Conservation (phyloP, 2,113 vertebrate genomes). For the Xiphophorus couchianus region DNA sequence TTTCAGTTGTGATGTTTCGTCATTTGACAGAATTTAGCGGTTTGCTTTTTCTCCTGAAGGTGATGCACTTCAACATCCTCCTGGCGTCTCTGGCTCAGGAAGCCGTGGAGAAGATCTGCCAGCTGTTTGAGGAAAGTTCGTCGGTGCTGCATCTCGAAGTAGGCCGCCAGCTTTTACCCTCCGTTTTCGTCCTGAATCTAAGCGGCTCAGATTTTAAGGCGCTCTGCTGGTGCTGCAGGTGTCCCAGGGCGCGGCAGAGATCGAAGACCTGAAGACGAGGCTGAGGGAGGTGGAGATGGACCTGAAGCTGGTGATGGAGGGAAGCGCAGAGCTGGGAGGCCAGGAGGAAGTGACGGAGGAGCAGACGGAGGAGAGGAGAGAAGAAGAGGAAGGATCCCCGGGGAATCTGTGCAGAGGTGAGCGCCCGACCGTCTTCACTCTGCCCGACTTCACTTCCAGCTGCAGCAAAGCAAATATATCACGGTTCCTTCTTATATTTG, state of each 20-base stretch:
- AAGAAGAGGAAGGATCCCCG: conserved; percentile 17
- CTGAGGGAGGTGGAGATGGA: conserved; percentile 55
- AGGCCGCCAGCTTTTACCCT: accelerated
- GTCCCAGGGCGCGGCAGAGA: conserved; percentile 44
- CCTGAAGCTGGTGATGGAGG: conserved; percentile 57
- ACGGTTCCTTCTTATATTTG: too few relatives aligned
- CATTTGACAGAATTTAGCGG: background rate
- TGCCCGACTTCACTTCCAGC: too few relatives aligned
- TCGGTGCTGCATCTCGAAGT: conserved; percentile 63
- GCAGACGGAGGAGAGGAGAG: background rate
- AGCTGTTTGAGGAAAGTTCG: conserved; percentile 65
- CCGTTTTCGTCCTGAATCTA: too few relatives aligned
- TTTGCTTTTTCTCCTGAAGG: conserved; percentile 33
- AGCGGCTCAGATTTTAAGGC: background rate
- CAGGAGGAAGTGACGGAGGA: conserved; percentile 3
- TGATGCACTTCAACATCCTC: conserved; percentile 61
- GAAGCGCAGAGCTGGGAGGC: background rate
- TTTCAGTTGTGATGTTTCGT: background rate
- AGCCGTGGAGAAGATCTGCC: conserved; percentile 72
- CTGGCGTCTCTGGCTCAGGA: conserved; percentile 70
- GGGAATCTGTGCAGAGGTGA: conserved; percentile 58
- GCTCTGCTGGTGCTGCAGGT: conserved; percentile 26
- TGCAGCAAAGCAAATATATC: too few relatives aligned
- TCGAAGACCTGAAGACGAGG: conserved; percentile 55
- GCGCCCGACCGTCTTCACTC: background rate